Evolutionary conservation across 2,797 vertebrate species (phyloP), one percentile per base, ranked within the genome.

Genomic region (Ctenochaetus hawaiiensis): DNA sequence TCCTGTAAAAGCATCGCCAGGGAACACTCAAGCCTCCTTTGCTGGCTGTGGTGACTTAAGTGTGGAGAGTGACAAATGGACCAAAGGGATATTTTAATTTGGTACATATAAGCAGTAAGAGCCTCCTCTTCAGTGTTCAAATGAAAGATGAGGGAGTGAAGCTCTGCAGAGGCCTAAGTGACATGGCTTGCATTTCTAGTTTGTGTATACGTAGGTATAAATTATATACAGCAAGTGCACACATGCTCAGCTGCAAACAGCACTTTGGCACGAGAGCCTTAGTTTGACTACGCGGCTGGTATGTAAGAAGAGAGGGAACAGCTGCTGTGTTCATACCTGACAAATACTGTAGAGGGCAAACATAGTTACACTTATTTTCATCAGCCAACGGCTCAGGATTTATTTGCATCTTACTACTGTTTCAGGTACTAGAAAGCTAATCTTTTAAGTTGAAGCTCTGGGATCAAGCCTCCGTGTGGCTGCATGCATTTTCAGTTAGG

Each of bases 61-160:
- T 77, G 60, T 20, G 76, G 75, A 63, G 63, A 77, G 77, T 83
- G 84, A 91, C 76, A 90, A 92, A 90, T 85, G 72, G 77, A 62
- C 82, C 69, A 34, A 64, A 12, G 71, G 76, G 66, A 82, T 80
- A 61, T 86, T 90, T 90, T 82, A 86, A 91, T 90, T 82, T 77
- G 61, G 43, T 26, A 68, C 22, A 79, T 81, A 69, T 78, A 73
- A 76, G 78, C 71, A 81, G 76, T 83, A 85, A 85, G 82, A 88
- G 63, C 49, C 37, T 57, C 57, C 59, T 59, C 48, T 65, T 84
- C 60, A 73, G 69, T 69, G 84, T 67, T 67, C 16, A 72, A 87
- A 86, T 70, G 49, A 83, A 63, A 72, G 51, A 75, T 26, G 59
- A 70, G 57, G 49, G 82, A 77, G 39, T 73, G 52, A 14, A 48